A percentile compares a stretch with the other conserved stretches of the same genome.
Conservation (phyloP, 2,797 vertebrate species). For the Etheostoma perlongum region DNA sequence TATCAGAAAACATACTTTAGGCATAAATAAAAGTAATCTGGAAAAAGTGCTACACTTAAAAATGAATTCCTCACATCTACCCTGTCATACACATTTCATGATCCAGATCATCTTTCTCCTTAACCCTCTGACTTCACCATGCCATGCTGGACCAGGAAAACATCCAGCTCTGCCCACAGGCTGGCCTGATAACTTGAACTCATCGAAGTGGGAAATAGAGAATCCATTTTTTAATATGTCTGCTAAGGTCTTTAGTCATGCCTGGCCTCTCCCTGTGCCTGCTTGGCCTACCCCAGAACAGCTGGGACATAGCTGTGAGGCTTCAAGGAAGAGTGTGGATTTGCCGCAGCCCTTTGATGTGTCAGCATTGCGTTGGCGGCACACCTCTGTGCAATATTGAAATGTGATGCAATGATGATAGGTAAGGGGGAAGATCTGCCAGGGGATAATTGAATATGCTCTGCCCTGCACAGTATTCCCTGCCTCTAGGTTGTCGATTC, state of each 20-base stretch:
- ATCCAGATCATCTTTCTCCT: slow-evolving; percentile 60
- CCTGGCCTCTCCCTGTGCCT: slow-evolving; percentile 69
- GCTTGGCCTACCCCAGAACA: slow-evolving; percentile 60
- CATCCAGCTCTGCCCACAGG: slow-evolving; percentile 57
- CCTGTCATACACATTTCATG: slow-evolving; percentile 31
- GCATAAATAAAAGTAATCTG: slow-evolving; percentile 22
- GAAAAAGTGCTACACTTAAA: slow-evolving; percentile 31
- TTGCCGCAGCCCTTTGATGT: slow-evolving; percentile 82
- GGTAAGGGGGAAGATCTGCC: slow-evolving; percentile 71
- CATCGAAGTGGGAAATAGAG: slow-evolving; percentile 74
- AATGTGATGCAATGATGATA: slow-evolving; percentile 76
- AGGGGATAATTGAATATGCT: slow-evolving; percentile 72
- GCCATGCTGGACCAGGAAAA: slow-evolving; percentile 46
- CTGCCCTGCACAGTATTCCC: slow-evolving; percentile 50
- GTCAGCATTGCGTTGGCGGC: slow-evolving; percentile 76
- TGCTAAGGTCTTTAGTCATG: slow-evolving; percentile 78
- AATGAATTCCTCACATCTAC: slow-evolving; percentile 38
- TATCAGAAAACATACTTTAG: slow-evolving; percentile 32
- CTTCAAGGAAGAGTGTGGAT: slow-evolving; percentile 67
- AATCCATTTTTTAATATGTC: slow-evolving; percentile 76
- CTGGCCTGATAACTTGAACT: slow-evolving; percentile 66
- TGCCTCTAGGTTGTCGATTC: slow-evolving; percentile 57
- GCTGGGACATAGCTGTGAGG: slow-evolving; percentile 63
- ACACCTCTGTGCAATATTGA: slow-evolving; percentile 77
- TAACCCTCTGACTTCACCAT: slow-evolving; percentile 43